Conservation (phyloP, 2,113 vertebrate genomes). For the Spizaetus ornatus region DNA sequence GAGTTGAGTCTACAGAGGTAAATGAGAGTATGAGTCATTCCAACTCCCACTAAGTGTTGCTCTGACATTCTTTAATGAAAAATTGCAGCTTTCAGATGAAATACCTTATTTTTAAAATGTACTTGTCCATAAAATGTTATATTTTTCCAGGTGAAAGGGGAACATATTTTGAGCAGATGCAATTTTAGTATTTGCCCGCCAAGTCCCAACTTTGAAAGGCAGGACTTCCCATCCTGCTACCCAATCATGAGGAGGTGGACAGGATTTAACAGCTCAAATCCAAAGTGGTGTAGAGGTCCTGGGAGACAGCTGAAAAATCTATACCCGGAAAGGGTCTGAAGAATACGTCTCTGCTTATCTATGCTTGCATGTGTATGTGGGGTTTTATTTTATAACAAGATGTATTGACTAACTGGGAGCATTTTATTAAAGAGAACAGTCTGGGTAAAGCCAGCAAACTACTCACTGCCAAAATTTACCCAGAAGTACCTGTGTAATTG, state of each 20-base stretch:
- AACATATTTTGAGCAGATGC: background rate
- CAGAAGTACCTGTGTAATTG: constrained; percentile 67
- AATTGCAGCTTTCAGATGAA: background rate
- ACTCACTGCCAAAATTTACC: constrained; percentile 68
- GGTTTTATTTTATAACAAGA: constrained; percentile 42
- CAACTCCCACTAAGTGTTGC: background rate
- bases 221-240: background rate
- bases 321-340: background rate
- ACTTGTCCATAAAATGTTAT: background rate
- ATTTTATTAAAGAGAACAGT: constrained; percentile 56
- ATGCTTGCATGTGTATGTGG: background rate
- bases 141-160: background rate
- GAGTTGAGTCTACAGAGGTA: background rate
- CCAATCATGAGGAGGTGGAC: background rate
- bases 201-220: background rate
- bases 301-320: background rate
- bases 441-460: constrained; percentile 46
- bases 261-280: background rate
- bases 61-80: background rate
- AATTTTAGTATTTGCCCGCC: background rate
- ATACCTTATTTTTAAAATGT: background rate
- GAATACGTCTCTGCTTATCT: background rate
- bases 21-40: background rate
- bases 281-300: background rate
- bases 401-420: constrained; percentile 37